phyloP scores from a whole-genome alignment of 1,140 invertebrate genomes.

The Lepidostoma basale region DNA sequence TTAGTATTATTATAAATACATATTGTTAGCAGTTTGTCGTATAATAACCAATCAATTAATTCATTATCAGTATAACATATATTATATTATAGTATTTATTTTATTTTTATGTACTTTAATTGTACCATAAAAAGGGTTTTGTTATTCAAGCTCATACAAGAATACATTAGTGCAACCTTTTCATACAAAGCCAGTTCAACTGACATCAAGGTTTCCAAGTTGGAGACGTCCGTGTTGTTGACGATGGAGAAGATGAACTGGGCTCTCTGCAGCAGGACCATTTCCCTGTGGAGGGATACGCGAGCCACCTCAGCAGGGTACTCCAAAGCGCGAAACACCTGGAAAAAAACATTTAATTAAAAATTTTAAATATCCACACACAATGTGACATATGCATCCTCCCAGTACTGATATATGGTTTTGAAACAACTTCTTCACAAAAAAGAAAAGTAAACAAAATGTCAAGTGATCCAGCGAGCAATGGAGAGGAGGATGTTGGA shows the following conservation, averaged over 20 bases:
- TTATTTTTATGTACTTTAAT: neutral
- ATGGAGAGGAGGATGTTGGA: no score
- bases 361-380: neutral
- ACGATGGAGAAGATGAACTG: slow-evolving; percentile 61
- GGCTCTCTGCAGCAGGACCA: slow-evolving; percentile 58
- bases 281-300: slow-evolving; percentile 61
- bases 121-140: neutral
- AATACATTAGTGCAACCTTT: slow-evolving; percentile 53
- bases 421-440: no score
- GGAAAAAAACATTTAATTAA: slow-evolving; percentile 39
- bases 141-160: neutral
- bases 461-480: no score
- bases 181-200: slow-evolving; percentile 67
- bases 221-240: slow-evolving; percentile 65
- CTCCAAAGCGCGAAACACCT: slow-evolving; percentile 78
- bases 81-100: no score
- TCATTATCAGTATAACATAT: no score
- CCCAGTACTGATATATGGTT: no score
- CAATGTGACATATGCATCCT: neutral
- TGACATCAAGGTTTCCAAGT: slow-evolving; percentile 64
- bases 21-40: no score
- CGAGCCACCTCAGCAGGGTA: slow-evolving; percentile 72
- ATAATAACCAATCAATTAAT: no score
- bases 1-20: no score
- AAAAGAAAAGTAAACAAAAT: no score